Evolutionary conservation across 2,797 vertebrate genomes (phyloP).

Genomic region (Cuniculus paca): DNA sequence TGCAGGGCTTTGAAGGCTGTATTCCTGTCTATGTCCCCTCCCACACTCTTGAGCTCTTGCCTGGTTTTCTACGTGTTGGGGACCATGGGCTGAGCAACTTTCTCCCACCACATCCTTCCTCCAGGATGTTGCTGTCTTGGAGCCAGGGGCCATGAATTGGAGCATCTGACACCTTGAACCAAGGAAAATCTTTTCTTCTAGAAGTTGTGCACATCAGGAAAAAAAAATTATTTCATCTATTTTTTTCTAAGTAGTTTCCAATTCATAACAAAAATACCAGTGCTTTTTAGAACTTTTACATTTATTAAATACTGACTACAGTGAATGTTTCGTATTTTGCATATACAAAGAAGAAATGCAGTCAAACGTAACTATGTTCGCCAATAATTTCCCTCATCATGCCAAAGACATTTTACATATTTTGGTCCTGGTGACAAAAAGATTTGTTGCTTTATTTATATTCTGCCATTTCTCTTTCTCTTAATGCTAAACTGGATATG

Average conservation of each 20-base stretch:
- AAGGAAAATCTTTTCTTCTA: not conserved
- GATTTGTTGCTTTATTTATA: not conserved
- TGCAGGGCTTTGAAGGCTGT: not conserved
- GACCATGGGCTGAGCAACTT: not conserved
- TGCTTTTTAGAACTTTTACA: not conserved
- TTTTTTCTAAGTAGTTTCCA: not conserved
- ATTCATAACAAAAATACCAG: not conserved
- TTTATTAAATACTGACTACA: not conserved
- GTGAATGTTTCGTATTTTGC: conserved; percentile 3
- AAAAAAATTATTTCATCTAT: not conserved
- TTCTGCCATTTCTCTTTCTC: conserved; percentile 18
- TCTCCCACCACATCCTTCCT: no score
- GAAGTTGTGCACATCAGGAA: not conserved
- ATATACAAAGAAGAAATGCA: not conserved
- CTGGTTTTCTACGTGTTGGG: not conserved
- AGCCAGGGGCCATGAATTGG: not conserved
- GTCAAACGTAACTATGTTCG: not conserved
- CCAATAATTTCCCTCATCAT: not conserved
- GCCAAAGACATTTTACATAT: not conserved
- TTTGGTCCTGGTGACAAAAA: not conserved
- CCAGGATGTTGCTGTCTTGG: not conserved
- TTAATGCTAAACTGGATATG: not conserved
- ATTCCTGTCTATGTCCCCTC: not conserved
- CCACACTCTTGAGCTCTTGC: not conserved
- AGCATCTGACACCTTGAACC: not conserved